A percentile compares a stretch with the other conserved stretches of the same genome.
These are phyloP conservation scores for Octomys mimax DNA, from an alignment of 2,797 vertebrate species.

Conservation along the genomic window DNA sequence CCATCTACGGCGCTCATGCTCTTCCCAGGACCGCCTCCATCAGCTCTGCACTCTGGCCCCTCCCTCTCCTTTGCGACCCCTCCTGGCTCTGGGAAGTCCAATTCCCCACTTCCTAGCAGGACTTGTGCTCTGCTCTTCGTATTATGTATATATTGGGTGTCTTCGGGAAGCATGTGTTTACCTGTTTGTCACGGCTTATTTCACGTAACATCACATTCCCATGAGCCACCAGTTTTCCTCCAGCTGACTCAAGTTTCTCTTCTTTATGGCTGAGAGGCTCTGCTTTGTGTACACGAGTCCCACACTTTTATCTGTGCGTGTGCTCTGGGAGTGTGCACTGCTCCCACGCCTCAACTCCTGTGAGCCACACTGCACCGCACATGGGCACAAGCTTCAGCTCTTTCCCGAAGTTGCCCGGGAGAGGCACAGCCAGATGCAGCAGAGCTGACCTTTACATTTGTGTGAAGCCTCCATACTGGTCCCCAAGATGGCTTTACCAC, in stretches of 20 bases:
- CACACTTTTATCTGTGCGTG: background rate
- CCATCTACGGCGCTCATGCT: background rate
- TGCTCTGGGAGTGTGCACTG: background rate
- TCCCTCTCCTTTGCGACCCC: background rate
- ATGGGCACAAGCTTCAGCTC: background rate
- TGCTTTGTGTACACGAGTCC: accelerated
- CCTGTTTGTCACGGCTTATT: background rate
- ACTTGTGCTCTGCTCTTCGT: background rate
- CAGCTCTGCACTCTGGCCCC: background rate
- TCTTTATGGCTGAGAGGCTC: background rate
- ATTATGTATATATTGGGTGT: background rate
- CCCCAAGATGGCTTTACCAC: background rate
- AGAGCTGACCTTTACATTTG: background rate
- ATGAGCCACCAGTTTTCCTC: background rate
- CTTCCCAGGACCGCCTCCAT: background rate
- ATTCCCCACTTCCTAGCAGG: background rate
- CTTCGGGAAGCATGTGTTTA: background rate
- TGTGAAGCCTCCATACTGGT: background rate
- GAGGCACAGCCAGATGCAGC: too few species aligned
- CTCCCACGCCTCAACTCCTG: background rate
- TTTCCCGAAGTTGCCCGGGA: background rate
- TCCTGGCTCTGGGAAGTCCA: background rate
- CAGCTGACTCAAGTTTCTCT: background rate
- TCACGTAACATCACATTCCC: background rate
- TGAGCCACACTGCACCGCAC: accelerated